Evolutionary conservation across 2,113 vertebrate species (phyloP), one percentile per base, ranked within the genome.

Genomic region (Grammomys surdaster): DNA sequence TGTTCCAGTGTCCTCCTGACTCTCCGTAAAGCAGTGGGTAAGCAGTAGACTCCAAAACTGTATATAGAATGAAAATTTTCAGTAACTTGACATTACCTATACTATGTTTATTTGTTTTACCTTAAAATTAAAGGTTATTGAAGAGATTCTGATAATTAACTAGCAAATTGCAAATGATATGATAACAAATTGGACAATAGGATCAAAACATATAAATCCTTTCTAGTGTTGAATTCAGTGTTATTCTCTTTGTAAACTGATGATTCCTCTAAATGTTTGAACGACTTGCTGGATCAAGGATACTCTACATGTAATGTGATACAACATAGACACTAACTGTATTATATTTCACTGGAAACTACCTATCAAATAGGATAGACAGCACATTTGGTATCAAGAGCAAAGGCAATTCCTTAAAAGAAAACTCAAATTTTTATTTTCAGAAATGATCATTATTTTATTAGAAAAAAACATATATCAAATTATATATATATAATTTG

Each of bases 31-130:
- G 58, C 58, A 7, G 33, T 92, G 7, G 12, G 48, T 89, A 67
- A 89, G 51, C 8, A 60, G 16, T 72, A 65, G 9, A 89, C 12
- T 90, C 22, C 22, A 8, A 81, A 81, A 72, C 26, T 77, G 4
- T 67, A 26, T 70, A 88, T 86, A 51, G 4, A 97, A 22, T 67
- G 11, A 89, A 91, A 40, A 16, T 13, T n/a, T 93, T 96, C 90
- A 85, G 24, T 86, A 51, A 11, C 40, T 54, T 54, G 31, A 0
- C 16, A 51, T 91, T 95, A 95, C 81, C 85, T 94, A 81, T 24
- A 84, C 56, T 43, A 43, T n/a, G 48, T 86, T 92, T 0, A 63
- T 85, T 93, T 92, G 36, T 13, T 80, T 89, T 84, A 84, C 17
- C 80, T 90, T 46, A 86, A 84, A 91, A 20, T 40, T 2, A 80